phyloP scores from a whole-genome alignment of 37 sponge, comb jelly and placozoan genomes.

The Chondrilla cf. caribensis region DNA sequence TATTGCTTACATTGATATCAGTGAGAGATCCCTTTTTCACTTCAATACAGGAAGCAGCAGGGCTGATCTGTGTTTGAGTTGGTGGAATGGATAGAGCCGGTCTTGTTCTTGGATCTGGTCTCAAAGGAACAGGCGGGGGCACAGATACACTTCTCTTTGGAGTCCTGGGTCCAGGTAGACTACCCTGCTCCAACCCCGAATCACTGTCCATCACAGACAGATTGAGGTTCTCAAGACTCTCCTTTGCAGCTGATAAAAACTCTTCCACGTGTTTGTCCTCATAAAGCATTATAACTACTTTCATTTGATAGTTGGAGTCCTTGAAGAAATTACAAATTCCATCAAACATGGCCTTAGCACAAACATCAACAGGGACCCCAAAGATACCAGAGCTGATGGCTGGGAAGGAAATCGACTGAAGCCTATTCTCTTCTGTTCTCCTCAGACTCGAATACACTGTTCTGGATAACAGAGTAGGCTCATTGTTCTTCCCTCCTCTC shows the following conservation, averaged over 20 bases:
- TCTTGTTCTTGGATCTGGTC: background rate
- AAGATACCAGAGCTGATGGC: slow-evolving; percentile 50
- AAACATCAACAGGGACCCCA: slow-evolving; percentile 14
- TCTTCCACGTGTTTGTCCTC: background rate
- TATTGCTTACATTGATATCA: too few species aligned
- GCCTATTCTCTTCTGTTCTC: too few species aligned
- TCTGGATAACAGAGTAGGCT: slow-evolving; percentile 19
- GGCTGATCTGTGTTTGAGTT: too few species aligned
- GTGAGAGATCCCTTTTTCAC: slow-evolving; percentile 1
- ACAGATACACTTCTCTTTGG: background rate
- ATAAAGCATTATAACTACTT: background rate
- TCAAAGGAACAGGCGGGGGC: background rate
- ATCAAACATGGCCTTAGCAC: slow-evolving; percentile 35
- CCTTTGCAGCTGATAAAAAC: too few species aligned
- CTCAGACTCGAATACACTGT: slow-evolving; percentile 8
- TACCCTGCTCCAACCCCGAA: too few species aligned
- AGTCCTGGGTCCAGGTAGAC: too few species aligned
- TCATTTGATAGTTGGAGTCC: background rate
- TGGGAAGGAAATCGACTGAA: slow-evolving; percentile 47
- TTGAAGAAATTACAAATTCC: slow-evolving; percentile 14
- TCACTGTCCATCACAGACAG: too few species aligned
- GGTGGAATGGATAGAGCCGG: background rate
- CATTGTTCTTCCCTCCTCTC: background rate
- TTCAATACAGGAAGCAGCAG: background rate
- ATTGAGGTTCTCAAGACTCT: too few species aligned